Percentiles rank a stretch among this genome's conserved stretches.
These are phyloP conservation scores for Anagyrus pseudococci DNA, from an alignment of 2,888 invertebrate genomes.

Conservation along the genomic window DNA sequence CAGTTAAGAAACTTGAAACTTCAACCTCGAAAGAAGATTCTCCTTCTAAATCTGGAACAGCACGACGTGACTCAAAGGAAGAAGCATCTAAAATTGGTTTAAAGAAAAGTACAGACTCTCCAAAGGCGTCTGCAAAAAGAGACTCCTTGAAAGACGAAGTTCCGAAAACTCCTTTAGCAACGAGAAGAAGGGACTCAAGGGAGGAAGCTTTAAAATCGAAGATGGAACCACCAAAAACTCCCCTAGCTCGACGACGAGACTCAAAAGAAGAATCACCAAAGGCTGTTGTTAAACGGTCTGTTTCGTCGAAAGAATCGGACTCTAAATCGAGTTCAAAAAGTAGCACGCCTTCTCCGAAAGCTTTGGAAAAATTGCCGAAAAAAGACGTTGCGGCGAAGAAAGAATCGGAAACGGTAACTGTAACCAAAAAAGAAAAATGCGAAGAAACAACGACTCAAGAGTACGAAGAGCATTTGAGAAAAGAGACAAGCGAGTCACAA, in stretches of 20 bases:
- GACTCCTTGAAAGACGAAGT: constrained; percentile 7
- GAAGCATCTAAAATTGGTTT: constrained; percentile 1
- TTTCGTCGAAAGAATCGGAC: constrained; percentile 20
- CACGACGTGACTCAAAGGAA: constrained; percentile 21
- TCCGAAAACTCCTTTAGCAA: background rate
- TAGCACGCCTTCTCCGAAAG: constrained; percentile 14
- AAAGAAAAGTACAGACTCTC: constrained; percentile 12
- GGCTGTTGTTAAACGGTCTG: constrained; percentile 3
- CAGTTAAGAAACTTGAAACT: background rate
- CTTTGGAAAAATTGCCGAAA: constrained; percentile 8
- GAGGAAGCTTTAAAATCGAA: constrained; percentile 19
- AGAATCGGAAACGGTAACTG: constrained; percentile 13
- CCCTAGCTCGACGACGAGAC: constrained; percentile 18
- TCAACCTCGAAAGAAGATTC: background rate
- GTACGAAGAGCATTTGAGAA: constrained; percentile 46
- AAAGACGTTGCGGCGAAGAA: constrained; percentile 13
- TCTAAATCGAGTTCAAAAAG: constrained; percentile 19
- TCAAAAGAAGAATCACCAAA: constrained; percentile 32
- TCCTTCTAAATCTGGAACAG: constrained; percentile 3
- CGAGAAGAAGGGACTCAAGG: constrained; percentile 7
- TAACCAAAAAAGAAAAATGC: constrained; percentile 21
- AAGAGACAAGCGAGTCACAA: constrained; percentile 48
- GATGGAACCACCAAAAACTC: constrained; percentile 25
- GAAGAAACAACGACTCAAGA: constrained; percentile 45
- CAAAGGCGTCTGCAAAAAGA: constrained; percentile 13